These are phyloP conservation scores for Platysternon megacephalum DNA, from an alignment of 2,113 vertebrate genomes.

Conservation along the genomic window DNA sequence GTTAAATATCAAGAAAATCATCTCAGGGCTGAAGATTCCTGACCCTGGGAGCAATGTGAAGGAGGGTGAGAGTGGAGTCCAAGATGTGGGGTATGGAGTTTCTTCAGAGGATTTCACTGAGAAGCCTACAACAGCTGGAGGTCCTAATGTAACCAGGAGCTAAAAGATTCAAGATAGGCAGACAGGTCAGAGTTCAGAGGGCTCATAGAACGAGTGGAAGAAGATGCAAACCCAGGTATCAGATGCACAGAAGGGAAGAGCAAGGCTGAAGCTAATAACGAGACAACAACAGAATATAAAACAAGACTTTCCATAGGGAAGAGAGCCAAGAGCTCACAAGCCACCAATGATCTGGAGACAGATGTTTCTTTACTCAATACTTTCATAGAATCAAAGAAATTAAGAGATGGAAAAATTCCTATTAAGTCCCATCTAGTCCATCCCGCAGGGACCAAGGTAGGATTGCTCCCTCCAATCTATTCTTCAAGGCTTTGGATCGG, in stretches of 20 bases:
- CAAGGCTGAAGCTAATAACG: neutral
- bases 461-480: constrained; percentile 33
- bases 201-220: neutral
- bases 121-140: neutral
- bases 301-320: neutral
- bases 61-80: neutral
- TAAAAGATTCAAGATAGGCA: neutral
- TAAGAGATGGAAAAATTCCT: neutral
- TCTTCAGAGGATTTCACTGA: neutral
- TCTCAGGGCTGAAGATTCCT: neutral
- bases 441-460: neutral
- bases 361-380: neutral
- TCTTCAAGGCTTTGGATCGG: neutral
- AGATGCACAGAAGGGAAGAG: neutral
- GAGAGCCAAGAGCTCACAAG: neutral
- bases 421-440: neutral
- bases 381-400: neutral
- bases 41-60: neutral
- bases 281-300: neutral
- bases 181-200: neutral
- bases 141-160: neutral
- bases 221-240: neutral
- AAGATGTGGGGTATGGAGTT: neutral
- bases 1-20: neutral
- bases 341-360: neutral